Conservation (phyloP, 2,113 vertebrate species). For the Tachysurus fulvidraco region DNA sequence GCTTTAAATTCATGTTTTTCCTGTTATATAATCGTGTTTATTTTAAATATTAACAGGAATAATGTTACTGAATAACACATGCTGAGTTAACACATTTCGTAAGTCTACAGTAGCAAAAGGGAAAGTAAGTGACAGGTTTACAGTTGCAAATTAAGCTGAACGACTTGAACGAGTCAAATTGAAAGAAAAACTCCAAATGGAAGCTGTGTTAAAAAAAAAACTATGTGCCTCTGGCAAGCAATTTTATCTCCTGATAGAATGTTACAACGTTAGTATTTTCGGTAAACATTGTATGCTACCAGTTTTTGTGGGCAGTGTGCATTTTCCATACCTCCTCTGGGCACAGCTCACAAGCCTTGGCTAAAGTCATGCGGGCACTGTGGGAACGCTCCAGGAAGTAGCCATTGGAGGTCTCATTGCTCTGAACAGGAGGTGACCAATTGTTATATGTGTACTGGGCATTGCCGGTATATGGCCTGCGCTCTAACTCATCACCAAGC, state of each 20-base stretch:
- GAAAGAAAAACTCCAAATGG: background rate
- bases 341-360: constrained; percentile 99
- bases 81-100: background rate
- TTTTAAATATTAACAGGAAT: too few relatives aligned
- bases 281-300: constrained; percentile 2
- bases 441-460: constrained; percentile 99
- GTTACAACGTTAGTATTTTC: background rate
- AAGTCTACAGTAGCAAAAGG: background rate
- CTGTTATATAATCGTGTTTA: background rate
- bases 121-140: background rate
- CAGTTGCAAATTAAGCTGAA: background rate
- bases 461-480: constrained; percentile 94
- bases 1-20: background rate
- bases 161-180: background rate
- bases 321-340: constrained; percentile 96
- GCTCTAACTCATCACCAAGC: constrained; percentile 96
- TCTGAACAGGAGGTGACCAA: constrained; percentile 98
- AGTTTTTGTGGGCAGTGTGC: background rate
- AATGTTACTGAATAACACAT: background rate
- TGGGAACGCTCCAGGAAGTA: constrained; percentile 99
- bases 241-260: background rate
- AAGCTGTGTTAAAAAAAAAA: background rate
- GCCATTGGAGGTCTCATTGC: constrained; percentile 98
- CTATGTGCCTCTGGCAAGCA: background rate
- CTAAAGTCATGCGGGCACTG: constrained; percentile 97